phyloP scores from a whole-genome alignment of 2,797 vertebrate species.

The Scyliorhinus canicula region DNA sequence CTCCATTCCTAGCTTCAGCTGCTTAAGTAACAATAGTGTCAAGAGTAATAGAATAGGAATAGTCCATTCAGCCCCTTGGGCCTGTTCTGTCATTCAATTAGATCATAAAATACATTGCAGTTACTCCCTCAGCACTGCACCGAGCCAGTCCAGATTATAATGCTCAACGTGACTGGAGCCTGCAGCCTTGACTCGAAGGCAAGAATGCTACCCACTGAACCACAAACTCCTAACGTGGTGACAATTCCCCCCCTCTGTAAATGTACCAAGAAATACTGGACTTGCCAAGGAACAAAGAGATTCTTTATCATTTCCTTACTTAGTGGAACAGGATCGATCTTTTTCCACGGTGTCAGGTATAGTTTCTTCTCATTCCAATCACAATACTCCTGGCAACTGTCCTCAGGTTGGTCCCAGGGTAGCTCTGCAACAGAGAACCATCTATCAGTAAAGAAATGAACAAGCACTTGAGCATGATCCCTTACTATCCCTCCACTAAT shows the following conservation, averaged over 20 bases:
- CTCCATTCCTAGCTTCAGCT: not conserved
- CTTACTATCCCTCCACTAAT: too few relatives aligned
- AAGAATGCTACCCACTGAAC: not conserved
- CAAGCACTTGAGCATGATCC: not conserved
- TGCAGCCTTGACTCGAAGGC: not conserved
- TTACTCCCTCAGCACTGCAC: not conserved
- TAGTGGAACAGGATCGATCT: constrained; percentile 79
- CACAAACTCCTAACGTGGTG: not conserved
- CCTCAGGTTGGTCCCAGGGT: constrained; percentile 90
- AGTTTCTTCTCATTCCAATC: constrained; percentile 91
- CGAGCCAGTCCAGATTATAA: not conserved
- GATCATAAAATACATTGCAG: not conserved
- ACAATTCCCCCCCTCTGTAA: not conserved
- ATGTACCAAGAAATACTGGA: not conserved
- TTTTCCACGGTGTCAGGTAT: constrained; percentile 89
- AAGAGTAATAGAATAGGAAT: not conserved
- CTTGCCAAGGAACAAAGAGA: not conserved
- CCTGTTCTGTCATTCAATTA: not conserved
- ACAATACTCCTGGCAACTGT: constrained; percentile 85
- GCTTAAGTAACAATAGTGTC: not conserved
- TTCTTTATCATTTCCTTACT: constrained; percentile 54
- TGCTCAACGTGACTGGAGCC: not conserved
- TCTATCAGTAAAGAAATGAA: not conserved
- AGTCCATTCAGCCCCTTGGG: not conserved
- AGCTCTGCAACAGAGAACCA: constrained; percentile 63